Evolutionary conservation across 2,888 invertebrate genomes (phyloP), one percentile per base, ranked within the genome.

Genomic region (Mythimna albipuncta): DNA sequence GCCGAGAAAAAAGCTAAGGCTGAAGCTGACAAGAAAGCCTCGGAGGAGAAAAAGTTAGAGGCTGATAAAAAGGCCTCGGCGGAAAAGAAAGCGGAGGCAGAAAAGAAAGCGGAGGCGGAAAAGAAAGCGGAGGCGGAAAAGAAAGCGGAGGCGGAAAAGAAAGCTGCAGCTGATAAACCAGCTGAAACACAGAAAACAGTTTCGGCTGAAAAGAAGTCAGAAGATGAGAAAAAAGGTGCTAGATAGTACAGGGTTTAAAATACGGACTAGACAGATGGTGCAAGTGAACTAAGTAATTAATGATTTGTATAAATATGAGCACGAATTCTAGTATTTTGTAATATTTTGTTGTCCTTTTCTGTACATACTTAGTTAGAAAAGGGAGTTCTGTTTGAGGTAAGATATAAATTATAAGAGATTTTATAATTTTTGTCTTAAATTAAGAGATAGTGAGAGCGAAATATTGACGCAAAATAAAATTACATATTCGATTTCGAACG

Each of bases 191-290:
- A 85, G 10, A 87, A 89, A 75, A 92, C 92, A 82, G 93, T 32
- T 62, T 72, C 72, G 2, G 5, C 61, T 35, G 75, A 75, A 35
- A 83, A 73, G 9, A 81, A 65, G 69, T 57, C 55, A 16, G 78
- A 73, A 11, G 75, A 72, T 64, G 73, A 85, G 38, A 87, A 89
- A 75, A 93, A 93, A 83, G 94, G 93, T 88, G 93, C 91, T 88
- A 96, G 96, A 93, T 96, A 96, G 93, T 94, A 94, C 88, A 93
- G 90, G 92, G 89, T 88, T 75, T 71, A 72, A 84, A 84, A 77
- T 72, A 72, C 35, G 57, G 69, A 73, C 69, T 77, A 81, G 70
- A 79, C 73, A 75, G 75, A 75, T 58, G 67, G 79, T 83, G 86
- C 79, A 77, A 76, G 70, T 75, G 85, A 73, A 82, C 76, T 81